Conservation (phyloP, 2,888 invertebrate genomes). For the Tipula lateralis region DNA sequence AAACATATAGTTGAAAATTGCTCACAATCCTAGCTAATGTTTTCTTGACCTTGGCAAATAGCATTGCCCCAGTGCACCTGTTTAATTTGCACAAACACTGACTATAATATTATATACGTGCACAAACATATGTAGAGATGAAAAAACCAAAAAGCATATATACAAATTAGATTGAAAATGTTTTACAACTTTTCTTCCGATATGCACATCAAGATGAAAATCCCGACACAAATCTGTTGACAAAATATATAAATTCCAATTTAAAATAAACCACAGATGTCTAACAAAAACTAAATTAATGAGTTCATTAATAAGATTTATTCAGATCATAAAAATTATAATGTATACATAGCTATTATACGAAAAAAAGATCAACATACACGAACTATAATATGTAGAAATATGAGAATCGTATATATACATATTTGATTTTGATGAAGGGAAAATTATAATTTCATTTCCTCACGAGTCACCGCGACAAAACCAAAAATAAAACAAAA, state of each 20-base stretch:
- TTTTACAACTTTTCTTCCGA: neutral
- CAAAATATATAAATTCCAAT: conserved; percentile 6
- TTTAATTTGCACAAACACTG: neutral
- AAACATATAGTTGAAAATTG: too few relatives aligned
- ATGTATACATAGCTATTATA: neutral
- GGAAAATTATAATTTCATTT: neutral
- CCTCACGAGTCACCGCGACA: neutral
- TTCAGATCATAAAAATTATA: neutral
- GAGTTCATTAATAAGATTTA: conserved; percentile 29
- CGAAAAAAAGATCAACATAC: neutral
- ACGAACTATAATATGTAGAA: neutral
- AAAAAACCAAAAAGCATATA: too few relatives aligned
- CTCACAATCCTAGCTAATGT: too few relatives aligned
- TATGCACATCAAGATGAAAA: neutral
- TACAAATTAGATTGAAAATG: neutral
- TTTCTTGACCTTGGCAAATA: neutral
- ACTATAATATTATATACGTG: neutral
- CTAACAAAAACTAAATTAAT: neutral
- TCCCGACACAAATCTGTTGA: conserved; percentile 19
- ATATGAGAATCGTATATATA: neutral
- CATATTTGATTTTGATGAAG: neutral
- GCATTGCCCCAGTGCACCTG: neutral
- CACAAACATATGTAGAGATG: too few relatives aligned
- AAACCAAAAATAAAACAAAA: neutral
- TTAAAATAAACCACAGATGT: conserved; percentile 20